phyloP scores from a whole-genome alignment of 1,140 invertebrate genomes.

The Mamestra configurata region DNA sequence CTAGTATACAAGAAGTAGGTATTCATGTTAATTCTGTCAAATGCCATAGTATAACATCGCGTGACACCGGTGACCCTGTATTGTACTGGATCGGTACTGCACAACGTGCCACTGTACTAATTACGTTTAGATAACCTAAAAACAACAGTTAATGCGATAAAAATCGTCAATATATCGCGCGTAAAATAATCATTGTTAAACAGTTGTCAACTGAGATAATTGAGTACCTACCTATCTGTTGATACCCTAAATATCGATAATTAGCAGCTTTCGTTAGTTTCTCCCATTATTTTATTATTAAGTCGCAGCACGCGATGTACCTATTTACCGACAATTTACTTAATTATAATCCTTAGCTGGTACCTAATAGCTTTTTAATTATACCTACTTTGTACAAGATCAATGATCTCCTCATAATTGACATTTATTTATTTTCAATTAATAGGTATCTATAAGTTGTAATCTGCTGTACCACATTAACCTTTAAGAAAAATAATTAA shows the following conservation, averaged over 20 bases:
- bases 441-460: neutral
- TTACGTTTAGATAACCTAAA: constrained; percentile 30
- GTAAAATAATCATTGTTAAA: neutral
- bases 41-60: constrained; percentile 29
- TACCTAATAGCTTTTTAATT: neutral
- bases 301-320: neutral
- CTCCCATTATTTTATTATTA: neutral
- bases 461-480: neutral
- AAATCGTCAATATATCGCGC: neutral
- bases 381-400: neutral
- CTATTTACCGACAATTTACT: neutral
- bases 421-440: neutral
- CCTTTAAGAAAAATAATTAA: neutral
- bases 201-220: constrained; percentile 3
- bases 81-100: constrained; percentile 21
- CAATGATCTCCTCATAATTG: constrained; percentile 19
- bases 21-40: constrained; percentile 29
- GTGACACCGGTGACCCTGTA: constrained; percentile 39
- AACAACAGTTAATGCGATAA: constrained; percentile 19
- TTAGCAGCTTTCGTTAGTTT: neutral
- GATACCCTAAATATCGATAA: neutral
- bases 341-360: neutral
- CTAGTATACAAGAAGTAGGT: neutral
- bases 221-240: neutral
- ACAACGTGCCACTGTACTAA: constrained; percentile 1